Conservation (phyloP, 2,888 invertebrate species). For the Bimastos eiseni region DNA sequence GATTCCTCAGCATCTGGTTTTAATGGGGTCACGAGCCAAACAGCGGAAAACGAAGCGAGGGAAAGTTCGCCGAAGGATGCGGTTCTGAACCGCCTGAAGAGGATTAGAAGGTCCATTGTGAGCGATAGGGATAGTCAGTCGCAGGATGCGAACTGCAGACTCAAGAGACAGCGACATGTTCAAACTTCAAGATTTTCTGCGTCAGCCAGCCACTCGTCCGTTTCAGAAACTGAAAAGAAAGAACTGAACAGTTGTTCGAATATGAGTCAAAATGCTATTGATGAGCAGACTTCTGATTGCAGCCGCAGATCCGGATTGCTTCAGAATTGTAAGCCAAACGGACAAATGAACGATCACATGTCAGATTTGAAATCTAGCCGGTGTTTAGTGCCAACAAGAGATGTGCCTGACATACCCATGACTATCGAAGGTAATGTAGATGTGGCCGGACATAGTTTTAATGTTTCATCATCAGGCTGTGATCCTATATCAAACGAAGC, state of each 20-base stretch:
- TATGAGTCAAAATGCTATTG: too few relatives aligned
- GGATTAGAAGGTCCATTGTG: not conserved
- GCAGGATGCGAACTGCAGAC: not conserved
- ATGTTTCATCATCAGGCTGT: not conserved
- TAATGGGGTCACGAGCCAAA: not conserved
- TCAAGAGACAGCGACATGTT: not conserved
- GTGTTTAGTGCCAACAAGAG: not conserved
- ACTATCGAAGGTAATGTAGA: not conserved
- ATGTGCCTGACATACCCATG: not conserved
- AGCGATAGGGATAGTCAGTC: not conserved
- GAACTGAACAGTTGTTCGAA: not conserved
- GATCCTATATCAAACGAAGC: not conserved
- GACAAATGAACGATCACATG: not conserved
- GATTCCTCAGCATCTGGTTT: not conserved
- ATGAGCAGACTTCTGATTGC: not conserved
- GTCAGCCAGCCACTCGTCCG: not conserved
- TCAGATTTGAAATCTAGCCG: not conserved
- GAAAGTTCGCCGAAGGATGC: not conserved
- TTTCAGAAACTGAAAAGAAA: slow-evolving; percentile 13
- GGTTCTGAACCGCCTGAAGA: slow-evolving; percentile 4
- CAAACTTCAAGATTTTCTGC: not conserved
- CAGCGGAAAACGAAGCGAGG: not conserved
- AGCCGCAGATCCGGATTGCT: not conserved
- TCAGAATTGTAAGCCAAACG: not conserved
- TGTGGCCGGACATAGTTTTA: not conserved